Conservation (phyloP, 1,140 invertebrate genomes). For the Lamellibrachia luymesi region DNA sequence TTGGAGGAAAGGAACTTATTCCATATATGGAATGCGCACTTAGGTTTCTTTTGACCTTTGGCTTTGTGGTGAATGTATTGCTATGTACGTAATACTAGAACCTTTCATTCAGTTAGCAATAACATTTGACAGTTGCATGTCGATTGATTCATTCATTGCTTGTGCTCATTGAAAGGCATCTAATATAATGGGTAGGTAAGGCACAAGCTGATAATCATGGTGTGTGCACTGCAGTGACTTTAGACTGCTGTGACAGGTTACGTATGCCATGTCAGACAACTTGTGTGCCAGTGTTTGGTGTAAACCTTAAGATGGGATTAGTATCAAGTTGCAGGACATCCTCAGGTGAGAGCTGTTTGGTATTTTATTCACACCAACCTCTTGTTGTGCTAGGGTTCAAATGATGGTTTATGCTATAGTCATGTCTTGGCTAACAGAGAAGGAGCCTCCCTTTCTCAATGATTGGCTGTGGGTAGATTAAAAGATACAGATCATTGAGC, state of each 20-base stretch:
- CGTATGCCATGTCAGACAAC: neutral
- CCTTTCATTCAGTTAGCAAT: neutral
- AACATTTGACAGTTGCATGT: neutral
- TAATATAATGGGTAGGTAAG: neutral
- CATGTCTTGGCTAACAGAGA: neutral
- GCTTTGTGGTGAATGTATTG: neutral
- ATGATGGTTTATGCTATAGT: too few relatives aligned
- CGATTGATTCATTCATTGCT: neutral
- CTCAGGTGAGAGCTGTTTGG: neutral
- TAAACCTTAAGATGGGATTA: neutral
- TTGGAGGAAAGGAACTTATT: too few relatives aligned
- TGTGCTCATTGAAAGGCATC: too few relatives aligned
- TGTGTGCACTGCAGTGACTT: neutral
- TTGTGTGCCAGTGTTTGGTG: neutral
- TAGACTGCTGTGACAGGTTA: neutral
- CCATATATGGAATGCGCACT: neutral
- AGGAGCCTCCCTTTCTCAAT: neutral
- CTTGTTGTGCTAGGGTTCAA: neutral
- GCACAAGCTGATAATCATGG: neutral
- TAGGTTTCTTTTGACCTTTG: neutral
- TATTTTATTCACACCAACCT: neutral
- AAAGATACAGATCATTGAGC: neutral
- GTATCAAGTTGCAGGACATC: neutral
- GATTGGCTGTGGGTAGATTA: neutral
- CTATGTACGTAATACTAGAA: neutral